These are phyloP conservation scores for Epinotia nisella DNA, from an alignment of 2,888 invertebrate genomes.

Conservation along the genomic window DNA sequence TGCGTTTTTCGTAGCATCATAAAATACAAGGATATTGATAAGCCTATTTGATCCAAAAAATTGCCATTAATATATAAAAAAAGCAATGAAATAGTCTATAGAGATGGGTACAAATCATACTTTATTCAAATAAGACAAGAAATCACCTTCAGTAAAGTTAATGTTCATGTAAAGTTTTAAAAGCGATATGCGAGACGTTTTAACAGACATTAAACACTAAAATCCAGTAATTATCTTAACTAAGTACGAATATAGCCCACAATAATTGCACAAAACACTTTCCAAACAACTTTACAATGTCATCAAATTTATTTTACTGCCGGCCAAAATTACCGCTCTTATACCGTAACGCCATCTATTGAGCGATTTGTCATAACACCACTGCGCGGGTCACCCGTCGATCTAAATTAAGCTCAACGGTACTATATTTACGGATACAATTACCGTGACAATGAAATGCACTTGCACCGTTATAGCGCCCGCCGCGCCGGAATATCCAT, in stretches of 20 bases:
- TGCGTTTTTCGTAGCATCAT: not conserved
- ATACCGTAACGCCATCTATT: constrained; percentile 47
- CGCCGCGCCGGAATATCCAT: constrained; percentile 65
- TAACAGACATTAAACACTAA: constrained; percentile 40
- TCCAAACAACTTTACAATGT: constrained; percentile 45
- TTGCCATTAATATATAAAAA: not conserved
- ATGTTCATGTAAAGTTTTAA: constrained; percentile 5
- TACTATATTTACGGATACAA: constrained; percentile 66
- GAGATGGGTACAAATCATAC: not conserved
- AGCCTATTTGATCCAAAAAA: not conserved
- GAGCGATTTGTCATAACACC: constrained; percentile 55
- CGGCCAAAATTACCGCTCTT: constrained; percentile 39
- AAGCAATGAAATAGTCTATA: not conserved
- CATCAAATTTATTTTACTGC: constrained; percentile 45
- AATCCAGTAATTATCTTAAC: constrained; percentile 41
- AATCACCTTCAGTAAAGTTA: not conserved
- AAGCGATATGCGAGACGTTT: constrained; percentile 21
- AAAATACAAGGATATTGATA: too few species aligned
- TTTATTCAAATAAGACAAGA: not conserved
- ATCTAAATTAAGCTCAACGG: constrained; percentile 64
- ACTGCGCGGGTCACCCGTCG: constrained; percentile 47
- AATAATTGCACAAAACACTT: constrained; percentile 44
- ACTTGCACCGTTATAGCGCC: constrained; percentile 71
- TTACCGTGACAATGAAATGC: constrained; percentile 68
- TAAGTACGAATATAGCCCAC: constrained; percentile 41